Conservation (phyloP, 2,888 invertebrate genomes). For the Synanthedon andrenaeformis region DNA sequence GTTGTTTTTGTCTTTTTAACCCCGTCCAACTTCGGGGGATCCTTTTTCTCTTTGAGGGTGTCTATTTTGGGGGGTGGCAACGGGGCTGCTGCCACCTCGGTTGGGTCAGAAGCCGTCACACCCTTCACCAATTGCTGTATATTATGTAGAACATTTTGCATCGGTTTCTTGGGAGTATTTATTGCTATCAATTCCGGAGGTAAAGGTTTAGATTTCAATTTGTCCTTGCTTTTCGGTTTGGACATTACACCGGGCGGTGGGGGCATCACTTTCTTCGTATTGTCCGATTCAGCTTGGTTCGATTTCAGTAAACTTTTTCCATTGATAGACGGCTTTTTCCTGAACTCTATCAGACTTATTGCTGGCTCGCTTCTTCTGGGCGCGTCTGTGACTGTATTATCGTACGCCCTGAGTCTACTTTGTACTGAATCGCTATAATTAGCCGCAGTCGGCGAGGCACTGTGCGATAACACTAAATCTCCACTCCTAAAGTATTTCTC, state of each 20-base stretch:
- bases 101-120: conserved; percentile 55
- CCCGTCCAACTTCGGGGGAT: conserved; percentile 29
- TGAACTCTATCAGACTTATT: conserved; percentile 52
- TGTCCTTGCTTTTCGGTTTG: conserved; percentile 38
- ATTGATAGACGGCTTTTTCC: conserved; percentile 51
- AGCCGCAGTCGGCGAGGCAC: conserved; percentile 79
- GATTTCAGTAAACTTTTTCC: conserved; percentile 59
- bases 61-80: conserved; percentile 36
- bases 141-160: conserved; percentile 59
- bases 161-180: conserved; percentile 60
- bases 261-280: conserved; percentile 40
- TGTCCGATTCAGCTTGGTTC: conserved; percentile 39
- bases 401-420: conserved; percentile 81
- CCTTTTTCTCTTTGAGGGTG: conserved; percentile 43
- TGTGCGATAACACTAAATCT: conserved; percentile 79
- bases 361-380: conserved; percentile 36
- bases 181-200: conserved; percentile 73
- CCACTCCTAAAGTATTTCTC: conserved; percentile 88
- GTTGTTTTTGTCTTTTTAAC: conserved; percentile 60
- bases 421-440: conserved; percentile 86
- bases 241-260: conserved; percentile 36
- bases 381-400: conserved; percentile 63
- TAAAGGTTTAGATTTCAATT: conserved; percentile 42
- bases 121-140: conserved; percentile 64
- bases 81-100: conserved; percentile 52